Base-by-base conservation (phyloP, 2,113 vertebrate species). In the Irena cyanogastra region DNA sequence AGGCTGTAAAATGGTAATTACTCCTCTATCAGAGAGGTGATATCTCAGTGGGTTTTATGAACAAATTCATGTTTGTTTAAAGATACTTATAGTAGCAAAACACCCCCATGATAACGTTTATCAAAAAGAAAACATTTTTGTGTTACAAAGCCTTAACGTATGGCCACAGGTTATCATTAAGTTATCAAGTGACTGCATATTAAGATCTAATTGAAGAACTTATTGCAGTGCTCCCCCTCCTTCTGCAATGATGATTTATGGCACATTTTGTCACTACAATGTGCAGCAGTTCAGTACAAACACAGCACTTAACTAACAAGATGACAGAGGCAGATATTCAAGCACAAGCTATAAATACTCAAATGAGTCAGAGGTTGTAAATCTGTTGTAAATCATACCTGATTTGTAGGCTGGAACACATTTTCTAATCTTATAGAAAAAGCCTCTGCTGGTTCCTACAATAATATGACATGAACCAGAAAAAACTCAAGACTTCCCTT, bases 191-290 rank as follows among this genome's bases (percentile, higher is more conserved):
- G 60, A 74, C 75, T 80, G 65, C 49, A 80, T 78, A 93, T 95
- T 96, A 96, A 83, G 79, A 89, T 78, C 83, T 96, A 96, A 97
- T 93, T 96, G 90, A 93, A 90, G 60, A 89, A 86, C 72, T 95
- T 94, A 93, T 33, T 90, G 81, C 72, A 78, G 64, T 13, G 64
- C 64, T 80, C 64, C 79, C 84, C 79, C 65, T 77, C 90, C 85
- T 93, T 24, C 87, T 88, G 88, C 87, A 75, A 47, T 33, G 68
- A 96, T 90, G 90, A 96, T 93, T 93, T 96, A 96, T 78, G 85
- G 90, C 88, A 93, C 76, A 66, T 90, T 94, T 94, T 96, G 82
- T 88, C 88, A 90, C 92, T 60, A 86, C 87, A 94, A 60, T 15
- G 60, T 92, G 90, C 61, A 86, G 57, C 83, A 92, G 77, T 83